Evolutionary conservation across 2,888 invertebrate species (phyloP), one percentile per base, ranked within the genome.

Genomic region (Drosophila merina): DNA sequence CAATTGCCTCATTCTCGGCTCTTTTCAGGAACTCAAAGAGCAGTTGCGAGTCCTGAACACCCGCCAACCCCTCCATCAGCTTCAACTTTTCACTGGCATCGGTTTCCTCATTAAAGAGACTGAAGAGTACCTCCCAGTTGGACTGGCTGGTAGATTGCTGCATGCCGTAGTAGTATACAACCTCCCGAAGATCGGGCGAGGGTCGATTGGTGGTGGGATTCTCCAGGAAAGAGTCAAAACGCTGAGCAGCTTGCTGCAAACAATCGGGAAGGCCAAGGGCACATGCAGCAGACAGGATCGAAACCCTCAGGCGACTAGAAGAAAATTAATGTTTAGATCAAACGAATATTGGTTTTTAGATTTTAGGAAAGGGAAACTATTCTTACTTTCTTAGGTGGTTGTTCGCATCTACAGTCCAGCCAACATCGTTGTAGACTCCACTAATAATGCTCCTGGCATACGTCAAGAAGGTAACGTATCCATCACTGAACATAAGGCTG

Each of bases 81-180:
- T 95, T 95, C 0, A 93, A 74, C 88, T 95, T 95, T 87, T 97
- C 97, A 59, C 95, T 95, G 0, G 96, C 96, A 85, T 97, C 96
- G 4, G 92, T 92, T 88, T 97, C 97, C 0, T 92, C 91, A 56
- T 93, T 81, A 89, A 95, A 98, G 54, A 94, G 92, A 2, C 94
- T 85, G 94, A 96, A 96, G 81, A 98, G 89, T 56, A 92, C 90
- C 14, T 96, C 93, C 97, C 97, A 98, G 55, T 94, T 94, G 0
- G 92, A 88, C 62, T 94, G 93, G 38, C 92, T 91, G 1, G 94
- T 93, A 12, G 93, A 92, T 28, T 93, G 90, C 72, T 93, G 92
- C 93, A 96, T 95, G 94, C 96, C 96, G 81, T 95, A 94, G 87
- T 93, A 93, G 89, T 96, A 96, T 26, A 96, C 93, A 12, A 93